These are phyloP conservation scores for Thelaira solivaga DNA, from an alignment of 2,888 invertebrate species.

Conservation along the genomic window DNA sequence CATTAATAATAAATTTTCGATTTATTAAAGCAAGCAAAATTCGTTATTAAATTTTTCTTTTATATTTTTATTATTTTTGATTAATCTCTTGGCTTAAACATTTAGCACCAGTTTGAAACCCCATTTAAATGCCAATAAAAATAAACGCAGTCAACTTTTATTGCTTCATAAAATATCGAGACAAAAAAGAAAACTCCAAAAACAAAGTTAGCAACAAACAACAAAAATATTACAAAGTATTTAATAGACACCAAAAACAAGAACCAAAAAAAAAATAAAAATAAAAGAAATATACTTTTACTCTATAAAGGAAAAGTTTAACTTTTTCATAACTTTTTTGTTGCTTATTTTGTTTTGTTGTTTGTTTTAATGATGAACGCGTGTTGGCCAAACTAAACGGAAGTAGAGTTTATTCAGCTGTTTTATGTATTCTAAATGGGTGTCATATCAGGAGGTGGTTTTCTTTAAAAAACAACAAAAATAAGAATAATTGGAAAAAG, in stretches of 20 bases:
- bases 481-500: too few relatives aligned
- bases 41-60: too few relatives aligned
- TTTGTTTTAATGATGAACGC: constrained; percentile 34
- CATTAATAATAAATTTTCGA: too few relatives aligned
- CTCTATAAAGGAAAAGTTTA: constrained; percentile 39
- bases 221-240: constrained; percentile 48
- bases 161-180: constrained; percentile 54
- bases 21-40: too few relatives aligned
- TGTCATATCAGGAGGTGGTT: too few relatives aligned
- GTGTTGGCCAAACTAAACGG: constrained; percentile 50
- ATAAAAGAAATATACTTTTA: constrained; percentile 1
- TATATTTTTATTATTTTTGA: constrained; percentile 21
- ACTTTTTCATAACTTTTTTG: constrained; percentile 54
- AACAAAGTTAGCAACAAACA: constrained; percentile 18
- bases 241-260: constrained; percentile 30
- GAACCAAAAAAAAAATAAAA: background rate
- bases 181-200: constrained; percentile 1
- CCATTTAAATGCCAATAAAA: constrained; percentile 61
- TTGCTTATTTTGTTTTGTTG: constrained; percentile 1
- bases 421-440: too few relatives aligned
- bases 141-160: constrained; percentile 59
- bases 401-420: constrained; percentile 22
- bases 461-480: too few relatives aligned
- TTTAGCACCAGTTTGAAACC: constrained; percentile 60
- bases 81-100: constrained; percentile 54